Percentiles rank a stretch among this genome's conserved stretches.
Evolutionary conservation across 2,888 invertebrate genomes (phyloP).

Genomic region (Cryptophagus acutangulus): DNA sequence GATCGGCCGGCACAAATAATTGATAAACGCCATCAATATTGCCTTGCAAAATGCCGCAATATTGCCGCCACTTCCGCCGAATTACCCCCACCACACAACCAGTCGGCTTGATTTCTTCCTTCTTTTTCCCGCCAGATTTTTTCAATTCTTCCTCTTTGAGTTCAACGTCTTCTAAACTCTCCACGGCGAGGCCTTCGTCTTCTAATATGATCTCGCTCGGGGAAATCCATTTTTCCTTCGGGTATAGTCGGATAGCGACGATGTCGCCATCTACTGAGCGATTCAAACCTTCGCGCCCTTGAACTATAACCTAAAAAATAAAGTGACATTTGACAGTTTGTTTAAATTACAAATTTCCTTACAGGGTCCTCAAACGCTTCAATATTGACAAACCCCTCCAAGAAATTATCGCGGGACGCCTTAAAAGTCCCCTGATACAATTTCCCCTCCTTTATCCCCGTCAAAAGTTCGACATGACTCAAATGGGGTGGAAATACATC

Average conservation of each 20-base stretch:
- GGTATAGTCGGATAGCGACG: slow-evolving; percentile 85
- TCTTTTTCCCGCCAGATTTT: slow-evolving; percentile 26
- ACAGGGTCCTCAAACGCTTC: slow-evolving; percentile 76
- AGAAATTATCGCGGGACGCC: slow-evolving; percentile 88
- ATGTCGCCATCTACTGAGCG: slow-evolving; percentile 92
- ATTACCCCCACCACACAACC: slow-evolving; percentile 91
- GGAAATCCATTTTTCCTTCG: slow-evolving; percentile 83
- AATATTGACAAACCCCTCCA: slow-evolving; percentile 84
- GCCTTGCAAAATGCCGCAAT: slow-evolving; percentile 90
- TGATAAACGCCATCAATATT: slow-evolving; percentile 70
- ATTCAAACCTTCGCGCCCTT: slow-evolving; percentile 82
- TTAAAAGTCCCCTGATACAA: slow-evolving; percentile 76
- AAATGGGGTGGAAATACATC: slow-evolving; percentile 82
- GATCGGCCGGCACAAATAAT: slow-evolving; percentile 91
- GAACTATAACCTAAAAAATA: slow-evolving; percentile 64
- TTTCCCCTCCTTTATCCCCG: slow-evolving; percentile 72
- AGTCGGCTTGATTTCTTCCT: slow-evolving; percentile 54
- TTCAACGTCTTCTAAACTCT: slow-evolving; percentile 62
- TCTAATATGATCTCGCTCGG: slow-evolving; percentile 82
- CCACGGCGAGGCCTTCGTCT: slow-evolving; percentile 60
- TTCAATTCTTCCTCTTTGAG: slow-evolving; percentile 52
- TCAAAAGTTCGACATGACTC: slow-evolving; percentile 69
- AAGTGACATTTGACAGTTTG: slow-evolving; percentile 10
- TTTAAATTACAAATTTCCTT: slow-evolving; percentile 40
- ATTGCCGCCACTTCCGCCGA: slow-evolving; percentile 93